Percentiles rank a stretch among this genome's conserved stretches.
Evolutionary conservation across 2,797 vertebrate species (phyloP).

Genomic region (Todus mexicanus): DNA sequence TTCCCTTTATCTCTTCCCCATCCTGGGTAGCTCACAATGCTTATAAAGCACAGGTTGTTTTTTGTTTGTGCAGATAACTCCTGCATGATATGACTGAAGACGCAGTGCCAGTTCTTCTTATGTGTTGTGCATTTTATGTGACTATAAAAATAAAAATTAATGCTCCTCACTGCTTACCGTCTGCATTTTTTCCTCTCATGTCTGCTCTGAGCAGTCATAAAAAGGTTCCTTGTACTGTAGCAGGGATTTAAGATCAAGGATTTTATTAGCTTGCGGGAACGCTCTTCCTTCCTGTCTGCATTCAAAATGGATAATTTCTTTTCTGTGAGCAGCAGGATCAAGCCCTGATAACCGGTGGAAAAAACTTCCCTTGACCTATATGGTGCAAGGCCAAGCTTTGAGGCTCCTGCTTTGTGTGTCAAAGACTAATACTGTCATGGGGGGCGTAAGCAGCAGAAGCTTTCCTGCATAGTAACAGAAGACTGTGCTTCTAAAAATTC

Average conservation of each 20-base stretch:
- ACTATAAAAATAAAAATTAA: conserved; percentile 47
- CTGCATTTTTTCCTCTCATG: conserved; percentile 15
- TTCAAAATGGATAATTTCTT: conserved; percentile 6
- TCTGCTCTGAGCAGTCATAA: conserved; percentile 28
- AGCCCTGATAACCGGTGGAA: conserved; percentile 9
- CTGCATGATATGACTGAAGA: conserved; percentile 7
- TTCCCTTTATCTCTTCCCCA: background rate
- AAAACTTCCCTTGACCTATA: conserved; percentile 24
- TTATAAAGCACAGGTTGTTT: background rate
- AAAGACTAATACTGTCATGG: conserved; percentile 2
- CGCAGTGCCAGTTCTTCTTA: background rate
- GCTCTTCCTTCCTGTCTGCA: conserved; percentile 4
- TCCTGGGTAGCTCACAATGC: background rate
- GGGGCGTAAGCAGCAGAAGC: background rate
- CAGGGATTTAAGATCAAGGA: conserved; percentile 28
- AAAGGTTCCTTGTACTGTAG: conserved; percentile 7
- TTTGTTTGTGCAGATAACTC: conserved; percentile 10
- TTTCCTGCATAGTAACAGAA: conserved; percentile 61
- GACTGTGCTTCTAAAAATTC: conserved; percentile 53
- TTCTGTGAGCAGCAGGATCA: background rate
- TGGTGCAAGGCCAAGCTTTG: conserved; percentile 36
- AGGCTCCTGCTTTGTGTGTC: conserved; percentile 10
- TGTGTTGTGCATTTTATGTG: background rate
- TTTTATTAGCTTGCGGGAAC: conserved; percentile 20
- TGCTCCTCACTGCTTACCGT: background rate